Conservation (phyloP, 2,888 invertebrate species). For the Choristoneura rosaceana region DNA sequence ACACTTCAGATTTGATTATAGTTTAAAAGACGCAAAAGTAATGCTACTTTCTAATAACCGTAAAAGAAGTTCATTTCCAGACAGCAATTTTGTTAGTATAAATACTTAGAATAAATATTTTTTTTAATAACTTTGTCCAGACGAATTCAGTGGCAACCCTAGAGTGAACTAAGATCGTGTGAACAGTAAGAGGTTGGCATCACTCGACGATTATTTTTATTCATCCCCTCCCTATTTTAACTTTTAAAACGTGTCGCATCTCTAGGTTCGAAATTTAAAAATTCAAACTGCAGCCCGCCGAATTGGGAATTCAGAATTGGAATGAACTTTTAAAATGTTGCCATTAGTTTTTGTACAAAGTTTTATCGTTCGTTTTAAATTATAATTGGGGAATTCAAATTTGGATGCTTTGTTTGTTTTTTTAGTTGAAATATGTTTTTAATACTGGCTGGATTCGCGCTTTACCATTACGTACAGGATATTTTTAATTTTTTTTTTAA, state of each 20-base stretch:
- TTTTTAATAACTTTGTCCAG: not conserved
- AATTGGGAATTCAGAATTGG: constrained; percentile 40
- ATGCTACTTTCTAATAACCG: not conserved
- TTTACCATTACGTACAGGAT: not conserved
- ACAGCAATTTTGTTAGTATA: not conserved
- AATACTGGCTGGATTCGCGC: not conserved
- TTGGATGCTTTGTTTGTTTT: constrained; percentile 12
- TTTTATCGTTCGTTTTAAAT: constrained; percentile 32
- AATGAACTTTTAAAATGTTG: constrained; percentile 38
- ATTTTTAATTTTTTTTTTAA: not conserved
- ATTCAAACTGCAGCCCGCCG: constrained; percentile 41
- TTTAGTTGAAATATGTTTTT: not conserved
- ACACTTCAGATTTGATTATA: no score
- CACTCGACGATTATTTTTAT: constrained; percentile 78
- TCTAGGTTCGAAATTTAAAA: constrained; percentile 42
- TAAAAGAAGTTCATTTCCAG: no score
- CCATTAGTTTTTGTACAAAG: constrained; percentile 23
- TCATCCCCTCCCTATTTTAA: constrained; percentile 55
- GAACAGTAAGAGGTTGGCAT: constrained; percentile 72
- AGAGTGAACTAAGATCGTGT: constrained; percentile 60
- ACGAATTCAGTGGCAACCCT: constrained; percentile 59
- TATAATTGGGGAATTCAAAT: constrained; percentile 36
- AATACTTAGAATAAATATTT: not conserved
- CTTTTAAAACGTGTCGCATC: constrained; percentile 41
- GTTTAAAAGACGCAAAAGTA: no score